A percentile compares a stretch with the other conserved stretches of the same genome.
Conservation (phyloP, 2,888 invertebrate species). For the Drosophila fulvimacula region DNA sequence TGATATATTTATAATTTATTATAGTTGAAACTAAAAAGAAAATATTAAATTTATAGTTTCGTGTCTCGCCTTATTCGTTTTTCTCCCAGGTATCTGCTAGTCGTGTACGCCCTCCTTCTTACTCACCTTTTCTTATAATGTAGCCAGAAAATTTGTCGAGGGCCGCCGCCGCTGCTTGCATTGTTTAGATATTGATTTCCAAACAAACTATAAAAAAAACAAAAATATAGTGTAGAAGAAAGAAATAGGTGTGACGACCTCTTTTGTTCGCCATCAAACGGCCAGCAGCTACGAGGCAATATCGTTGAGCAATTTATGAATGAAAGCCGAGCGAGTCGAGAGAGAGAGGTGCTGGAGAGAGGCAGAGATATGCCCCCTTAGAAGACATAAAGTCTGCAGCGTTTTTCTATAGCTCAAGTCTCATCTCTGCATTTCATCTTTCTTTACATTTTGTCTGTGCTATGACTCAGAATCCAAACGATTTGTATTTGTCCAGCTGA, state of each 20-base stretch:
- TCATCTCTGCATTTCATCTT: constrained; percentile 5
- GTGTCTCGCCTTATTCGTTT: rapidly evolving
- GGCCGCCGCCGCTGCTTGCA: constrained; percentile 37
- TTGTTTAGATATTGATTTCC: constrained; percentile 71
- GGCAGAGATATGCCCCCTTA: constrained; percentile 17
- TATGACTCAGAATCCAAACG: constrained; percentile 58
- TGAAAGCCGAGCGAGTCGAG: constrained; percentile 47
- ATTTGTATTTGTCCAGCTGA: constrained; percentile 63
- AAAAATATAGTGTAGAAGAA: constrained; percentile 24
- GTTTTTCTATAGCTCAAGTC: constrained; percentile 27
- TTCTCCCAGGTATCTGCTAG: constrained; percentile 1
- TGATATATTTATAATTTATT: background rate
- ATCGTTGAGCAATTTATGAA: constrained; percentile 72
- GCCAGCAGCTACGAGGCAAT: constrained; percentile 54
- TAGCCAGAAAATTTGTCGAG: constrained; percentile 55
- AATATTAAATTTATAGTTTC: background rate
- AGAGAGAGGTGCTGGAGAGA: background rate
- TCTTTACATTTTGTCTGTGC: constrained; percentile 36
- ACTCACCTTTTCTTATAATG: constrained; percentile 3
- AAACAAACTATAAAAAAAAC: constrained; percentile 22
- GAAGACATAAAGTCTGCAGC: constrained; percentile 74
- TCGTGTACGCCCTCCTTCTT: background rate
- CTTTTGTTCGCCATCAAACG: constrained; percentile 57
- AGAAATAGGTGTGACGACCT: constrained; percentile 71
- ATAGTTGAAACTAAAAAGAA: background rate